Conservation (phyloP, 2,888 invertebrate species). For the Tetranychus piercei region DNA sequence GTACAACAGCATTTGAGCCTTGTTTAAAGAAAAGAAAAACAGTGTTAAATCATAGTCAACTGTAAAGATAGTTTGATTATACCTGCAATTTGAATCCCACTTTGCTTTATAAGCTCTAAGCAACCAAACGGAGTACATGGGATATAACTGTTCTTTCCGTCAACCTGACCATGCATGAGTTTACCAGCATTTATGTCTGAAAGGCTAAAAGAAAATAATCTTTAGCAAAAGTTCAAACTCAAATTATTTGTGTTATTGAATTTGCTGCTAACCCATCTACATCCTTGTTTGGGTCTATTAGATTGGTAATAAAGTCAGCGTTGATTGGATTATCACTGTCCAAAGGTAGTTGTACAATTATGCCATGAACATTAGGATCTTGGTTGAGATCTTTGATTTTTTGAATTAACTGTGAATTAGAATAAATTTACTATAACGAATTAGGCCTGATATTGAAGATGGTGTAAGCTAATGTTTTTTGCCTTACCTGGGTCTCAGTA, state of each 20-base stretch:
- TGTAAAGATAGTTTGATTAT: no score
- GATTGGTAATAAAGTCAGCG: slow-evolving; percentile 36
- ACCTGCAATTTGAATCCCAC: slow-evolving; percentile 30
- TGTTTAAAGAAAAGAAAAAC: not conserved
- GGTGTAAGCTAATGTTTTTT: not conserved
- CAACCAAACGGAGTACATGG: slow-evolving; percentile 95
- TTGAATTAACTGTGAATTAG: slow-evolving; percentile 43
- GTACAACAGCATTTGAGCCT: slow-evolving; percentile 71
- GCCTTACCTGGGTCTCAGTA: slow-evolving; percentile 53
- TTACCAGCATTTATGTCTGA: slow-evolving; percentile 74
- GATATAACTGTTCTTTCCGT: slow-evolving; percentile 49
- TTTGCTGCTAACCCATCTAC: slow-evolving; percentile 61
- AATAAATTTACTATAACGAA: no score
- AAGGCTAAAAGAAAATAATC: slow-evolving; percentile 11
- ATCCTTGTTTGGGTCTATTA: slow-evolving; percentile 70
- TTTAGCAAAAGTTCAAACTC: not conserved
- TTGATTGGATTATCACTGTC: slow-evolving; percentile 66
- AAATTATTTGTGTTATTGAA: not conserved
- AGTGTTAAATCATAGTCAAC: not conserved
- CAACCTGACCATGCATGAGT: slow-evolving; percentile 66
- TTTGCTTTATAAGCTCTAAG: slow-evolving; percentile 65
- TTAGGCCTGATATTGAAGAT: slow-evolving; percentile 2
- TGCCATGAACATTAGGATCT: slow-evolving; percentile 69
- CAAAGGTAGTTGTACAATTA: slow-evolving; percentile 81
- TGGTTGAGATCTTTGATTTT: slow-evolving; percentile 56